Percentiles rank a stretch among this genome's conserved stretches.
Evolutionary conservation across 2,888 invertebrate genomes (phyloP).

Genomic region (Sesia bembeciformis): DNA sequence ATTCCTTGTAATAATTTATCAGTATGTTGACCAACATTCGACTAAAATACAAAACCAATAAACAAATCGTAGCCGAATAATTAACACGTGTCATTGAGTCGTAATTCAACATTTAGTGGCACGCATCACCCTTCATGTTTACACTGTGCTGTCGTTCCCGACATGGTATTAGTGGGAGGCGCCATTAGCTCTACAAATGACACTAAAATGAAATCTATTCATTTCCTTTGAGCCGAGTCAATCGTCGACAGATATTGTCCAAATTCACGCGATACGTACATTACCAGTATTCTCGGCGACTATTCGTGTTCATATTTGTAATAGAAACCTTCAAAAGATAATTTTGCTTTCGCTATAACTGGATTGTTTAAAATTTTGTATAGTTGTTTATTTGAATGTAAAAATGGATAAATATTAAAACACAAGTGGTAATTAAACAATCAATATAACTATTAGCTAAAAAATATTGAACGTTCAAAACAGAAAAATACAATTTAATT

Average conservation of each 20-base stretch:
- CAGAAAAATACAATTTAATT: too few relatives aligned
- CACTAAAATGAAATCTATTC: constrained; percentile 74
- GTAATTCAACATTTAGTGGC: constrained; percentile 21
- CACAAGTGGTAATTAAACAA: too few relatives aligned
- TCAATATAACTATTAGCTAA: too few relatives aligned
- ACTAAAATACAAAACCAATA: background rate
- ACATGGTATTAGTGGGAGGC: constrained; percentile 50
- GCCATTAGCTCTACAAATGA: constrained; percentile 72
- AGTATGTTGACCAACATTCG: too few relatives aligned
- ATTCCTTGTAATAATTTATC: too few relatives aligned
- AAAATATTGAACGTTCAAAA: too few relatives aligned
- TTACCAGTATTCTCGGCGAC: constrained; percentile 22
- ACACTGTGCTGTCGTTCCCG: constrained; percentile 27
- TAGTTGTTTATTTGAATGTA: too few relatives aligned
- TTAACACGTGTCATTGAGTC: constrained; percentile 42
- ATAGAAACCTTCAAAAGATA: constrained; percentile 10
- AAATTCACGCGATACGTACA: constrained; percentile 68
- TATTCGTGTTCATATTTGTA: constrained; percentile 18
- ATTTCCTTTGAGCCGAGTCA: constrained; percentile 68
- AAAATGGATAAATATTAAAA: too few relatives aligned
- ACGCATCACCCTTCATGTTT: constrained; percentile 22
- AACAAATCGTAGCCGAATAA: constrained; percentile 11
- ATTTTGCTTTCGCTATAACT: too few relatives aligned
- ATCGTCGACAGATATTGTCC: constrained; percentile 63
- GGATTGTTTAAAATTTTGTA: too few relatives aligned